Conservation (phyloP, 2,797 vertebrate genomes). For the Cyclopterus lumpus region DNA sequence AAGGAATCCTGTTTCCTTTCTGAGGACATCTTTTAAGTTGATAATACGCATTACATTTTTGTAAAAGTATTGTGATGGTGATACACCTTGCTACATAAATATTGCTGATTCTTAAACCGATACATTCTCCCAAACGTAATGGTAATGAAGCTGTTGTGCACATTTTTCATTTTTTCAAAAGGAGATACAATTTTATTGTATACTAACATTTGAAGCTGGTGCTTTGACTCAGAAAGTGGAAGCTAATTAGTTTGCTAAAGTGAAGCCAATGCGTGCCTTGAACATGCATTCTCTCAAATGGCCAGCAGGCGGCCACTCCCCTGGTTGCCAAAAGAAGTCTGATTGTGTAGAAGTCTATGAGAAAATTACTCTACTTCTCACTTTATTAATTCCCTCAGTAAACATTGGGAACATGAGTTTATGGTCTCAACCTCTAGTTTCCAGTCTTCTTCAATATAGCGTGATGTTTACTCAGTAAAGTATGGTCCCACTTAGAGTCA, state of each 20-base stretch:
- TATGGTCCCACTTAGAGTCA: not conserved
- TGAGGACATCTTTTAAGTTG: slow-evolving; percentile 13
- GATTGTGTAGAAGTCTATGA: not conserved
- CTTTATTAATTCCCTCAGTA: not conserved
- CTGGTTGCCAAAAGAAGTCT: not conserved
- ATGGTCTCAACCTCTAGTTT: not conserved
- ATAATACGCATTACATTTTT: slow-evolving; percentile 4
- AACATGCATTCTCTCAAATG: not conserved
- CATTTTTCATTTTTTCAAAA: not conserved
- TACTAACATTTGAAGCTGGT: not conserved
- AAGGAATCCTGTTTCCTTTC: slow-evolving; percentile 19
- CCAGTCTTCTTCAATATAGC: not conserved
- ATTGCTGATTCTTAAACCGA: not conserved
- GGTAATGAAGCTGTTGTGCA: not conserved
- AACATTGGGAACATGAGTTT: not conserved
- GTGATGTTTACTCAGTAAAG: not conserved
- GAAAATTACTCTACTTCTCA: not conserved
- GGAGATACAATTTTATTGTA: not conserved
- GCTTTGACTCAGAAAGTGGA: not conserved
- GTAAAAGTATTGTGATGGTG: not conserved
- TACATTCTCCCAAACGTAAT: not conserved
- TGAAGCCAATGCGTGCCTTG: not conserved
- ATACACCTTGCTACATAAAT: not conserved
- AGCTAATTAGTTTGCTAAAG: not conserved
- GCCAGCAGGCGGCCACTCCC: not conserved